These are phyloP conservation scores for Lycaena phlaeas DNA, from an alignment of 2,888 invertebrate species.

Conservation along the genomic window DNA sequence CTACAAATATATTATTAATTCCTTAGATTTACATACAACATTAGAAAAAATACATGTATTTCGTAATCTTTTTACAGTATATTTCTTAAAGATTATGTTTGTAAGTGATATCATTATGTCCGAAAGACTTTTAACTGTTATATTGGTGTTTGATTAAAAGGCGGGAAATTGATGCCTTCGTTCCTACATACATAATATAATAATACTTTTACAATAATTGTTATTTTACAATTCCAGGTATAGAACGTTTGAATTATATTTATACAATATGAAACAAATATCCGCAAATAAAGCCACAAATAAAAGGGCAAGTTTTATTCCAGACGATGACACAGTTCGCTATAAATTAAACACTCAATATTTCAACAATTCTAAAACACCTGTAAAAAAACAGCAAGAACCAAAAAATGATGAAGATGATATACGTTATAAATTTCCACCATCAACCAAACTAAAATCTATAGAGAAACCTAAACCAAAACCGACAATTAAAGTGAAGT, in stretches of 20 bases:
- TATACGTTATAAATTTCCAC: slow-evolving; percentile 51
- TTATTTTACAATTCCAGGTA: background rate
- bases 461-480: slow-evolving; percentile 46
- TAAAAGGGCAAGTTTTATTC: slow-evolving; percentile 42
- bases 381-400: slow-evolving; percentile 28
- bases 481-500: slow-evolving; percentile 60
- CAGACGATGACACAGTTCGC: slow-evolving; percentile 56
- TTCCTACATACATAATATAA: too few species aligned
- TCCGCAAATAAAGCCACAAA: slow-evolving; percentile 30
- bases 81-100: background rate
- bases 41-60: background rate
- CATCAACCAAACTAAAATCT: slow-evolving; percentile 33
- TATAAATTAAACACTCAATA: slow-evolving; percentile 53
- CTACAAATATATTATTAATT: slow-evolving; percentile 13
- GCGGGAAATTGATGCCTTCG: slow-evolving; percentile 8
- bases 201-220: background rate
- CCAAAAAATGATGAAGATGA: slow-evolving; percentile 40
- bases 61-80: background rate
- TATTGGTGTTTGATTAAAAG: background rate
- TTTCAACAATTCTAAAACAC: slow-evolving; percentile 30
- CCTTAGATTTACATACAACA: too few species aligned
- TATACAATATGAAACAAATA: slow-evolving; percentile 33
- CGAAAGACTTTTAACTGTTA: background rate
- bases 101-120: background rate
- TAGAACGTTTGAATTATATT: background rate